Conservation (phyloP, 2,888 invertebrate genomes). For the Crossocerus cetratus region DNA sequence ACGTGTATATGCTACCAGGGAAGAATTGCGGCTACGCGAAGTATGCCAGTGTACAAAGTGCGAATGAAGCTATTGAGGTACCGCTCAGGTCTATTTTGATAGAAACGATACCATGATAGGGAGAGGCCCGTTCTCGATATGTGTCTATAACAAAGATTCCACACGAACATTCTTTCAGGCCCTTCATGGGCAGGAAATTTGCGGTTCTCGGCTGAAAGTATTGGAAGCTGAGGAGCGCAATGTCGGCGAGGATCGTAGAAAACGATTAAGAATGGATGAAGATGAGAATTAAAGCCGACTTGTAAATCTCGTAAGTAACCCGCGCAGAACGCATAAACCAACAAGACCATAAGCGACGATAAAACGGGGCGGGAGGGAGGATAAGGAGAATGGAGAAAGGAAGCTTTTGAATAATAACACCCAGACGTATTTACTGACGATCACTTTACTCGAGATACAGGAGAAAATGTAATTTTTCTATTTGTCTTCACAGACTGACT, state of each 20-base stretch:
- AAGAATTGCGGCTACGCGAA: conserved; percentile 96
- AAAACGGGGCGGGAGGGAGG: conserved; percentile 14
- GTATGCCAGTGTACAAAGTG: conserved; percentile 86
- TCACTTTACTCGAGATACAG: conserved; percentile 51
- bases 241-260: conserved; percentile 73
- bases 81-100: not conserved
- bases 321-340: conserved; percentile 43
- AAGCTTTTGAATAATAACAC: conserved; percentile 46
- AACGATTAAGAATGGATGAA: conserved; percentile 74
- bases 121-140: not conserved
- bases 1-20: conserved; percentile 92
- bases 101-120: not conserved
- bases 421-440: conserved; percentile 61
- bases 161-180: conserved; percentile 63
- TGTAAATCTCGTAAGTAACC: conserved; percentile 71
- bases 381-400: too few relatives aligned
- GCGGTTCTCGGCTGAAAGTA: conserved; percentile 91
- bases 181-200: conserved; percentile 92
- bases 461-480: conserved; percentile 74
- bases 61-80: conserved; percentile 86
- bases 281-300: conserved; percentile 70
- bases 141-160: not conserved
- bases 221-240: conserved; percentile 90
- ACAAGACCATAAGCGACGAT: conserved; percentile 30
- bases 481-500: conserved; percentile 78